Base-by-base conservation (phyloP, 2,113 vertebrate genomes). In the Nanger granti region DNA sequence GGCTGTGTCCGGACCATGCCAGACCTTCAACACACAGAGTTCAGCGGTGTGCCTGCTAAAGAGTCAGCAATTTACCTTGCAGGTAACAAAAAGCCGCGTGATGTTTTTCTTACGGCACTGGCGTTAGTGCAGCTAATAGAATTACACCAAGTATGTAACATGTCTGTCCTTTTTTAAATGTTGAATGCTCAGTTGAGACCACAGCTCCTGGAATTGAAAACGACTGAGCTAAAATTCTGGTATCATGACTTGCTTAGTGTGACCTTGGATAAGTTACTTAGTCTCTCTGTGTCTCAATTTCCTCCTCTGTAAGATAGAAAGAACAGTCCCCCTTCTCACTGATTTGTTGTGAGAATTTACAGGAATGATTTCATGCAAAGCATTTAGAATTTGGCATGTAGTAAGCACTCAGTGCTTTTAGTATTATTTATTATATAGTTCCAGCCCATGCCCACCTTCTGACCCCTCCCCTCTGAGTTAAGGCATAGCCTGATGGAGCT, bases 241-340 rank as follows among this genome's bases (percentile, higher is more conserved):
- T 54, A 89, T 17, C 1, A 31, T 85, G 86, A 96, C 52, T 86
- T 92, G 95, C 55, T 82, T 5, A 52, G 20, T 60, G n/a, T 91
- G 54, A 85, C 64, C 47, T 80, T 91, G 31, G 12, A 6, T 69
- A 66, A 87, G 5, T 87, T 76, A 66, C 6, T 87, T 83, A 44
- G 93, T 89, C 54, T 92, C 79, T 95, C 41, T 87, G 11, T 80
- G 22, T 82, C 59, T 97, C 76, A 55, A 18, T 96, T 95, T 95
- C 34, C 29, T 96, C 13, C 29, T 92, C 3, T 80, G 26, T 41
- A 69, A 87, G 37, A 57, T 2, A 96, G 37, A 5, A 60, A 15
- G 31, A 20, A 92, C 28, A 94, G 44, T 54, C 2, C 7, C 31
- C 55, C 31, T 95, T 86, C 26, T 66, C 47, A 37, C 34, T 82